phyloP scores from a whole-genome alignment of 1,140 invertebrate species.

The Drosophila equinoxialis region DNA sequence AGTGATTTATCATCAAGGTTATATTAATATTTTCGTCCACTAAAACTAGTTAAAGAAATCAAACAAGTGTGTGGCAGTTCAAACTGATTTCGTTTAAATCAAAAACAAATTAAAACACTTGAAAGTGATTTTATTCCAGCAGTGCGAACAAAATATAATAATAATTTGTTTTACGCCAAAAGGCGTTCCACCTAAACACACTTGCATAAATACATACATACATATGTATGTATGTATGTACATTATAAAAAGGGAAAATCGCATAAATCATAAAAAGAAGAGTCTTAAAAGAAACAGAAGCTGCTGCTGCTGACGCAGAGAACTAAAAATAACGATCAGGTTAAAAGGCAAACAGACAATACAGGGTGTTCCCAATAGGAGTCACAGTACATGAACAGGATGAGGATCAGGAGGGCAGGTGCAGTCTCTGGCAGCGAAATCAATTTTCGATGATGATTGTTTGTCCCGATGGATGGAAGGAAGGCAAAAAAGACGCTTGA shows the following conservation, averaged over 20 bases:
- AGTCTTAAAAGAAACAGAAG: slow-evolving; percentile 49
- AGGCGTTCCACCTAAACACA: slow-evolving; percentile 23
- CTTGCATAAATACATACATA: background rate
- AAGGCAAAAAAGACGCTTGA: slow-evolving; percentile 34
- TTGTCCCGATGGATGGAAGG: background rate
- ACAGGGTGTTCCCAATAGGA: slow-evolving; percentile 55
- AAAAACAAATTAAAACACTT: background rate
- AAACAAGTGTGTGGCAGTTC: background rate
- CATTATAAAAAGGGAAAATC: slow-evolving; percentile 31
- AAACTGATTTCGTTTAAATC: background rate
- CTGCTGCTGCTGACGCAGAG: slow-evolving; percentile 46
- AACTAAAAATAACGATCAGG: slow-evolving; percentile 73
- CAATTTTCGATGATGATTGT: background rate
- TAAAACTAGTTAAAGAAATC: background rate
- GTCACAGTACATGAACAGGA: background rate
- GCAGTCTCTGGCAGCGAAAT: slow-evolving; percentile 33
- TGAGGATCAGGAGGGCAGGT: slow-evolving; percentile 68
- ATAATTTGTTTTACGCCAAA: slow-evolving; percentile 46
- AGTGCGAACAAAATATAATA: slow-evolving; percentile 28
- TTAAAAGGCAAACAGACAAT: slow-evolving; percentile 40
- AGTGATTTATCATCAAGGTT: background rate
- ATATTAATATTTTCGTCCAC: background rate
- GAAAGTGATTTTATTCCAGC: slow-evolving; percentile 10
- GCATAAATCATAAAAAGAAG: slow-evolving; percentile 63
- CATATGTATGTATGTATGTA: background rate